A percentile compares a stretch with the other conserved stretches of the same genome.
phyloP scores from a whole-genome alignment of 2,113 vertebrate genomes.

The Uropsilus gracilis region DNA sequence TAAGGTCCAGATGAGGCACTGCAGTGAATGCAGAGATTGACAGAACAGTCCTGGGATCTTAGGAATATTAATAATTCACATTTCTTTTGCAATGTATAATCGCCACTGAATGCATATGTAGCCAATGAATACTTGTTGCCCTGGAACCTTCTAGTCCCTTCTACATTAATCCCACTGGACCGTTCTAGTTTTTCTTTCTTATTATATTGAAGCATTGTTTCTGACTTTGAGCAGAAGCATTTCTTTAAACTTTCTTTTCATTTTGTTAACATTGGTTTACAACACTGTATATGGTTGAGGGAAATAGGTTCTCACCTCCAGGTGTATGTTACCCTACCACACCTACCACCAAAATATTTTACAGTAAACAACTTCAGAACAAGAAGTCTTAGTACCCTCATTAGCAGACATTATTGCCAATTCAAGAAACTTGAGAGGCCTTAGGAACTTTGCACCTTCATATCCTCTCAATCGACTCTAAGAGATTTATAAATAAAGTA shows the following conservation, averaged over 20 bases:
- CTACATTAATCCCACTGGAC: background rate
- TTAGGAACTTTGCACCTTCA: background rate
- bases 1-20: background rate
- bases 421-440: background rate
- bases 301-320: too few relatives aligned
- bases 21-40: background rate
- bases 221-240: background rate
- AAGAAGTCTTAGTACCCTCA: background rate
- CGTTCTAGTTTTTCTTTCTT: background rate
- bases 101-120: background rate
- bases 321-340: too few relatives aligned
- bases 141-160: background rate
- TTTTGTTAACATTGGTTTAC: too few relatives aligned
- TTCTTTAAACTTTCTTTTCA: too few relatives aligned
- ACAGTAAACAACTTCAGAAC: too few relatives aligned
- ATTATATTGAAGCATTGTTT: background rate
- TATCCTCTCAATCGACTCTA: background rate
- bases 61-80: too few relatives aligned
- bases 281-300: too few relatives aligned
- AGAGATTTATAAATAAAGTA: slow-evolving; percentile 10
- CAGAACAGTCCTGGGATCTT: background rate
- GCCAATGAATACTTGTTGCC: background rate
- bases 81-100: too few relatives aligned
- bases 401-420: background rate
- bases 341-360: too few relatives aligned